Evolutionary conservation across 2,888 invertebrate genomes (phyloP).

Genomic region (Homarus gammarus): DNA sequence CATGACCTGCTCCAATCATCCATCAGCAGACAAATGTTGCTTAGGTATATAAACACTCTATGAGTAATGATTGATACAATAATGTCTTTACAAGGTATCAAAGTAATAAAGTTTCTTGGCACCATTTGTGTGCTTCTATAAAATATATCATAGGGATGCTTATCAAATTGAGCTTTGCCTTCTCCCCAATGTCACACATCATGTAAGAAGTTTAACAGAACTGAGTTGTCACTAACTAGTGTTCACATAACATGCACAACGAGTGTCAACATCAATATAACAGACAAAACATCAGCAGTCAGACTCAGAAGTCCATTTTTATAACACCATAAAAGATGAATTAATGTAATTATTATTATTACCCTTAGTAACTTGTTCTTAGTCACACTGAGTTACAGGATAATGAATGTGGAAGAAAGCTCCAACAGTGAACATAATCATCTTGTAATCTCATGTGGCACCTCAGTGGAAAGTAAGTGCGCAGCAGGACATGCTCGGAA

Average conservation of each 20-base stretch:
- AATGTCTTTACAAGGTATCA: constrained; percentile 69
- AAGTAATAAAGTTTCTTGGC: constrained; percentile 67
- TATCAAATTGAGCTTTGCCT: constrained; percentile 66
- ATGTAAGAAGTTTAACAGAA: constrained; percentile 62
- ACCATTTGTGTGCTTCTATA: constrained; percentile 62
- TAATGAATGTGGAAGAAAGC: constrained; percentile 8
- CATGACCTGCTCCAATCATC: constrained; percentile 32
- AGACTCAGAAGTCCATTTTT: constrained; percentile 55
- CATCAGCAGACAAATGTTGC: constrained; percentile 21
- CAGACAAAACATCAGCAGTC: constrained; percentile 67
- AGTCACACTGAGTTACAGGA: constrained; percentile 27
- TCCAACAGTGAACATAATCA: constrained; percentile 19
- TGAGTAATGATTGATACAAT: constrained; percentile 55
- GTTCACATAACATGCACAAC: constrained; percentile 69
- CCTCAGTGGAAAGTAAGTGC: constrained; percentile 3
- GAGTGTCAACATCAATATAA: constrained; percentile 67
- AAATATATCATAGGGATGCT: constrained; percentile 67
- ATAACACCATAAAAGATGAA: constrained; percentile 61
- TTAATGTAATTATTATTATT: constrained; percentile 40
- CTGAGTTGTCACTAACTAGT: constrained; percentile 62
- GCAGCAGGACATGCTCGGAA: constrained; percentile 29
- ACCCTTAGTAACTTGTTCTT: constrained; percentile 37
- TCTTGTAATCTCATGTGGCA: constrained; percentile 33
- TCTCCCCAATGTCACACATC: constrained; percentile 51
- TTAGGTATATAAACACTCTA: constrained; percentile 51